These are phyloP conservation scores for Leptodactylus fuscus DNA, from an alignment of 2,113 vertebrate genomes.

Conservation along the genomic window DNA sequence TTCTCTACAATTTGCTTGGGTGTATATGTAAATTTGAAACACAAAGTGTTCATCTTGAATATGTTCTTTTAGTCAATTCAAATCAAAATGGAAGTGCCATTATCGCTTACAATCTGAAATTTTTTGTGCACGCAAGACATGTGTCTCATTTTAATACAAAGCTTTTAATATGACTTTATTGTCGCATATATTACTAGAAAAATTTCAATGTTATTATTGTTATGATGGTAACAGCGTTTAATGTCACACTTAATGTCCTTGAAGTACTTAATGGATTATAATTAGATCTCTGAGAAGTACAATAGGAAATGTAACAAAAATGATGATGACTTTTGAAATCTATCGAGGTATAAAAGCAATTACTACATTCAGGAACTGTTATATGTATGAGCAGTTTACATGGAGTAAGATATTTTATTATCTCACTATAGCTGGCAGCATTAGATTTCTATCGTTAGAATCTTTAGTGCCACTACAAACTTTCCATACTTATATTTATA, in stretches of 20 bases:
- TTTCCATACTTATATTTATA: too few relatives aligned
- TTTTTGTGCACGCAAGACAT: too few relatives aligned
- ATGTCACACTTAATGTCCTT: neutral
- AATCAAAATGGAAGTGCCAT: neutral
- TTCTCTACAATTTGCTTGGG: neutral
- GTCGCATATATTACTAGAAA: neutral
- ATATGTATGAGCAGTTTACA: neutral
- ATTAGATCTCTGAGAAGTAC: neutral
- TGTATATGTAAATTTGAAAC: neutral
- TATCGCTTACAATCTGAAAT: too few relatives aligned
- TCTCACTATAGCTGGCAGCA: neutral
- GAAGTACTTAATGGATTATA: slow-evolving; percentile 11
- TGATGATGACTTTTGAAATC: neutral
- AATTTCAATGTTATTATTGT: neutral
- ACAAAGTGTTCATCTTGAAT: neutral
- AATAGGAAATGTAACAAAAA: neutral
- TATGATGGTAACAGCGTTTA: neutral
- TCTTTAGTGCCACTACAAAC: neutral
- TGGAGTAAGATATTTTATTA: neutral
- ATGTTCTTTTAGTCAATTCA: neutral
- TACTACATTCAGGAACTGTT: neutral
- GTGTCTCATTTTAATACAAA: neutral
- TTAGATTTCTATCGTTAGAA: neutral
- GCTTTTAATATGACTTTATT: neutral
- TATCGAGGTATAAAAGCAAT: neutral